A percentile compares a stretch with the other conserved stretches of the same genome.
phyloP scores from a whole-genome alignment of 2,113 vertebrate genomes.

The Coryphaenoides rupestris region DNA sequence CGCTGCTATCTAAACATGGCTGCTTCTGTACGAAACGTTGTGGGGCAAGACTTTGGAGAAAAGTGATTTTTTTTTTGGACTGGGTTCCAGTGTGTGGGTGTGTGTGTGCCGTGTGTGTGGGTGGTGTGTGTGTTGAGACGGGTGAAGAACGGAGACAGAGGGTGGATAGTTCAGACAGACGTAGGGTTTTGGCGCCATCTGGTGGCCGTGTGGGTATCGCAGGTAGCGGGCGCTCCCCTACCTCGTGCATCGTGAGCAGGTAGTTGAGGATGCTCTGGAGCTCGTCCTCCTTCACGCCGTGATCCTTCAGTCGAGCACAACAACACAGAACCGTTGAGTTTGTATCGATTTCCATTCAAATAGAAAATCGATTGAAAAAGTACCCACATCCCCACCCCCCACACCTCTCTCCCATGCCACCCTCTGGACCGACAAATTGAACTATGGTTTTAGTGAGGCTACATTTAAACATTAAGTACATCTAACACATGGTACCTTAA shows the following conservation, averaged over 20 bases:
- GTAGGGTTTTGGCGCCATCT: constrained; percentile 61
- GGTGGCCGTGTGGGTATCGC: constrained; percentile 42
- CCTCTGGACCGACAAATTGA: too few species aligned
- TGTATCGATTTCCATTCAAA: too few species aligned
- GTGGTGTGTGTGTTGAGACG: constrained; percentile 6
- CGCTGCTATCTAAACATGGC: constrained; percentile 45
- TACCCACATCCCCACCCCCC: too few species aligned
- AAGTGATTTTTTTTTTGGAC: constrained; percentile 4
- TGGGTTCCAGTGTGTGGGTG: constrained; percentile 2
- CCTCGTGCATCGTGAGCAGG: constrained; percentile 96
- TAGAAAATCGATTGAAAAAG: too few species aligned
- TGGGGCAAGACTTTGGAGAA: constrained; percentile 33
- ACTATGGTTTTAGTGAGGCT: too few species aligned
- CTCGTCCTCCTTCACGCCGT: constrained; percentile 94
- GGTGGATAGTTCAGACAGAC: neutral
- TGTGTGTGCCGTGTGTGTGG: neutral
- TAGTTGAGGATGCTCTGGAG: constrained; percentile 97
- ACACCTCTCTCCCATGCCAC: too few species aligned
- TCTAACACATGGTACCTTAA: too few species aligned
- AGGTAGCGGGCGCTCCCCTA: constrained; percentile 47
- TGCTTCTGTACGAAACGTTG: constrained; percentile 35
- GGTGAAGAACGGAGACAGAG: neutral
- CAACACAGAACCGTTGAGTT: too few species aligned
- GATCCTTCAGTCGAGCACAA: constrained; percentile 81
- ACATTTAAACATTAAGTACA: too few species aligned